phyloP scores from a whole-genome alignment of 2,797 vertebrate species.

The Anas bahamensis region DNA sequence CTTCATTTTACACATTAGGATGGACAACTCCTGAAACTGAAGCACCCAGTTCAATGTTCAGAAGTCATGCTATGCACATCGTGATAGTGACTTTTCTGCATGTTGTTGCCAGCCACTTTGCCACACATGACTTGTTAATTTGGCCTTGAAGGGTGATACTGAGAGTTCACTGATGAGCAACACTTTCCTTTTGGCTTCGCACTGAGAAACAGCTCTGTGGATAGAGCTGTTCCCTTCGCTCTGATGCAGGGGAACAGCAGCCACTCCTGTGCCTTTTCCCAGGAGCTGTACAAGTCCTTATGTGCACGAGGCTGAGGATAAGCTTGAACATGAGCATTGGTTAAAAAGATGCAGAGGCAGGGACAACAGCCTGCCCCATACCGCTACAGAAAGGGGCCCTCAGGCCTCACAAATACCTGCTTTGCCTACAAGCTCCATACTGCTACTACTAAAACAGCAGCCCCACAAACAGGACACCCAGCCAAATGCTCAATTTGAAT shows the following conservation, averaged over 20 bases:
- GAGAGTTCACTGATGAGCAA: not conserved
- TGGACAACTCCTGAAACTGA: not conserved
- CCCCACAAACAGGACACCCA: not conserved
- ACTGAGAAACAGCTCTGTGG: not conserved
- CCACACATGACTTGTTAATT: not conserved
- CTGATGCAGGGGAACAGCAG: not conserved
- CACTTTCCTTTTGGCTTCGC: not conserved
- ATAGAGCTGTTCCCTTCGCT: not conserved
- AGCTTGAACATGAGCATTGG: not conserved
- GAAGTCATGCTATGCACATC: not conserved
- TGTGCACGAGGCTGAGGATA: not conserved
- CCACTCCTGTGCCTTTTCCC: not conserved
- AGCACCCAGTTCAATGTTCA: not conserved
- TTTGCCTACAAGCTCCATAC: not conserved
- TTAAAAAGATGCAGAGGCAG: not conserved
- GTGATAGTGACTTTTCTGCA: not conserved
- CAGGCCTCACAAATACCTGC: not conserved
- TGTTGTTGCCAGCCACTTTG: not conserved
- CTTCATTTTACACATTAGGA: not conserved
- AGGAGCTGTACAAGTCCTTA: not conserved
- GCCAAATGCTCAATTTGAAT: not conserved
- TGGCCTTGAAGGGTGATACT: not conserved
- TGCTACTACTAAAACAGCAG: not conserved
- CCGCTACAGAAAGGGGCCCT: not conserved
- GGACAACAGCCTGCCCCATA: not conserved